Conservation (phyloP, 2,113 vertebrate species). For the Girardinichthys multiradiatus region DNA sequence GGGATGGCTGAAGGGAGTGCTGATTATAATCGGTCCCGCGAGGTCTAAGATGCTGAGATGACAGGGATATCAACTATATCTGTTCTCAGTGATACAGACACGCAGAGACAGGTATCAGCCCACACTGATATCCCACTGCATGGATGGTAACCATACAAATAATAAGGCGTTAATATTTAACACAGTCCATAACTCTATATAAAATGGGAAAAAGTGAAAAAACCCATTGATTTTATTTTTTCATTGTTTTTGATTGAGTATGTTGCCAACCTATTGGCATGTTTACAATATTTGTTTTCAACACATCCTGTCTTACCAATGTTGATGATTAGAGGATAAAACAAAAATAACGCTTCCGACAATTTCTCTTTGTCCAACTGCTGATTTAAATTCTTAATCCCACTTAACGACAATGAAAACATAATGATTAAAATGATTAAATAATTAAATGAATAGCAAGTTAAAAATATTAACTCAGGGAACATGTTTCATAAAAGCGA, state of each 20-base stretch:
- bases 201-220: not conserved
- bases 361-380: no score
- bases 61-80: constrained; percentile 68
- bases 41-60: constrained; percentile 72
- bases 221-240: not conserved
- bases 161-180: constrained; percentile 23
- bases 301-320: no score
- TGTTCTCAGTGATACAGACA: constrained; percentile 60
- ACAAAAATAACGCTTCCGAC: not conserved
- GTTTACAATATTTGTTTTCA: no score
- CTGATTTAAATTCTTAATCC: not conserved
- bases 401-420: not conserved
- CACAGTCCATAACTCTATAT: constrained; percentile 9
- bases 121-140: constrained; percentile 44
- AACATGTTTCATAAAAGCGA: not conserved
- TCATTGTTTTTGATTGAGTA: not conserved
- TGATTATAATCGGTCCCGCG: constrained; percentile 71
- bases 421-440: not conserved
- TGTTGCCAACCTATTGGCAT: not conserved
- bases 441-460: not conserved
- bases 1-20: constrained; percentile 44
- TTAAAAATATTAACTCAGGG: not conserved
- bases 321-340: not conserved
- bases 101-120: constrained; percentile 62
- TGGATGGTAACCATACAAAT: constrained; percentile 28